Evolutionary conservation across 2,888 invertebrate species (phyloP), one percentile per base, ranked within the genome.

Genomic region (Zhuqinia jingwanae): DNA sequence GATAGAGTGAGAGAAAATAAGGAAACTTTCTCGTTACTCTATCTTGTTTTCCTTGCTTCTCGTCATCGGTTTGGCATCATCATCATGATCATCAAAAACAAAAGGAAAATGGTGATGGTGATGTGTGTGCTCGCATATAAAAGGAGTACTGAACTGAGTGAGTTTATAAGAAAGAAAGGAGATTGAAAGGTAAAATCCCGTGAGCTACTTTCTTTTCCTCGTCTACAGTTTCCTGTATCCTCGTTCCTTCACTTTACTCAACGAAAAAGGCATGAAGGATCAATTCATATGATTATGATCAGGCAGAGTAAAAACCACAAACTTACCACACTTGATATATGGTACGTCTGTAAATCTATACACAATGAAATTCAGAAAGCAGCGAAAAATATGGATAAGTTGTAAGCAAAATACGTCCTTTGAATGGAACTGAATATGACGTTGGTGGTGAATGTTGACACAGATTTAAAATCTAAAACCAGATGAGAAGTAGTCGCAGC

Each of bases 111-210:
- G 70, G 70, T 36, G 36, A 36, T 36, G 36, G 3, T 8, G 36
- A 36, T 3, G 3, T 25, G 15, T 70, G 25, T 50, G 50, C 47
- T 2, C 25, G n/a, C 50, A n/a, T n/a, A 47, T 75, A 27, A 50
- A 75, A 53, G 30, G 53, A 75, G 42, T 17, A 65, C 65, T 8
- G 8, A 36, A 42, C 60, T 27, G 60, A n/a, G 36, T 36, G 3
- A 36, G 36, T 36, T 6, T 8, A 36, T 8, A 36, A 36, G 36
- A 36, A 36, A 36, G 53, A 47, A 63, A 50, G 56, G 50, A 79
- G 53, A 65, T 79, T 78, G 65, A 79, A 79, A 79, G 79, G 79
- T 79, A 79, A 65, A 63, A 79, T 63, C 79, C 79, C 79, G 79
- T 79, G 50, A 79, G 79, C 65, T 60, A 56, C 68, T 45, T 45